Evolutionary conservation across 2,113 vertebrate species (phyloP).

Genomic region (Brienomyrus longianalis): DNA sequence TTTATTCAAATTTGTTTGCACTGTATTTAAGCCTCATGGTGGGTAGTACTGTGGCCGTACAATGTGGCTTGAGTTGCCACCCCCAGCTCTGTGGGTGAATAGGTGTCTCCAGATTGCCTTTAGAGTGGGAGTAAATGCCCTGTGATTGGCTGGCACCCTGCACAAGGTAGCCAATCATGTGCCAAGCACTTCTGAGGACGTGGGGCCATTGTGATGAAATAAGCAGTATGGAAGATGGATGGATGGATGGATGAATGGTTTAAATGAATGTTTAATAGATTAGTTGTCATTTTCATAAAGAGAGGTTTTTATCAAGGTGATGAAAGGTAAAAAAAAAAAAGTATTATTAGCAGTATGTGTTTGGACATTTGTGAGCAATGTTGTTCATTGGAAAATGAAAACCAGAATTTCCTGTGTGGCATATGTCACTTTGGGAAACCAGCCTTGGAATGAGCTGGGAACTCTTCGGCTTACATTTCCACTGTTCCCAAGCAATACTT

Average conservation of each 20-base stretch:
- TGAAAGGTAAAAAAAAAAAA: background rate
- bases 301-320: background rate
- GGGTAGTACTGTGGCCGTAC: background rate
- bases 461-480: background rate
- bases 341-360: background rate
- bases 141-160: background rate
- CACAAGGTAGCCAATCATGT: background rate
- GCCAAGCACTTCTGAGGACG: background rate
- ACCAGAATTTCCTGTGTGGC: background rate
- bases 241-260: background rate
- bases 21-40: background rate
- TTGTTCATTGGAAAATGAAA: background rate
- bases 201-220: background rate
- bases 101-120: background rate
- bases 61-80: background rate
- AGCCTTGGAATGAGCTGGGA: background rate
- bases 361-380: background rate
- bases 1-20: background rate
- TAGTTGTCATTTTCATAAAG: background rate
- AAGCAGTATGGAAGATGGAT: background rate
- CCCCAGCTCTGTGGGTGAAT: background rate
- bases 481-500: background rate
- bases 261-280: background rate
- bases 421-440: background rate
- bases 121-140: background rate